A percentile compares a stretch with the other conserved stretches of the same genome.
These are phyloP conservation scores for Sciurus carolinensis DNA, from an alignment of 2,797 vertebrate genomes.

Conservation along the genomic window DNA sequence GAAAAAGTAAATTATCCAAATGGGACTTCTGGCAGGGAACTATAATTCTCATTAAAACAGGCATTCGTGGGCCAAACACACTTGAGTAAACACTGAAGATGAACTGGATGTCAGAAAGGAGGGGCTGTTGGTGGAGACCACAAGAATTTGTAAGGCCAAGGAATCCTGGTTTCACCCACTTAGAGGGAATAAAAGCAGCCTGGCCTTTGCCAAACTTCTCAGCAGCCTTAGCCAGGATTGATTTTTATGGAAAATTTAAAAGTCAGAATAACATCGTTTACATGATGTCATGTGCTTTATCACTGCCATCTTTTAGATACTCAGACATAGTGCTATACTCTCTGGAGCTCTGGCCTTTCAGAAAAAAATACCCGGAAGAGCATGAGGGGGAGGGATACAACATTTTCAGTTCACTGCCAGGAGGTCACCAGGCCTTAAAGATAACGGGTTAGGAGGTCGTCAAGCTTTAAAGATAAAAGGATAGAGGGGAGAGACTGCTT, in stretches of 20 bases:
- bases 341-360: background rate
- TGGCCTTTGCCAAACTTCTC: conserved; percentile 61
- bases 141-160: conserved; percentile 54
- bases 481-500: background rate
- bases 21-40: conserved; percentile 70
- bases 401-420: background rate
- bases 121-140: conserved; percentile 9
- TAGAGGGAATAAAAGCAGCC: background rate
- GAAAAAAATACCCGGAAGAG: background rate
- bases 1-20: conserved; percentile 80
- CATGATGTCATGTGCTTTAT: background rate
- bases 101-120: conserved; percentile 48
- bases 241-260: conserved; percentile 59
- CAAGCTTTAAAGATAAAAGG: background rate
- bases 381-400: background rate
- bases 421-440: background rate
- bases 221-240: conserved; percentile 49
- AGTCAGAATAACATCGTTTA: conserved; percentile 61
- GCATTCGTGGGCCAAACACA: conserved; percentile 13
- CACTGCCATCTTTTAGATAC: conserved; percentile 1
- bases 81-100: conserved; percentile 56
- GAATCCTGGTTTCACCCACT: conserved; percentile 59
- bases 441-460: background rate
- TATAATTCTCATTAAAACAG: conserved; percentile 51
- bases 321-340: conserved; percentile 8